Conservation (phyloP, 2,888 invertebrate species). For the Euspilapteryx auroguttella region DNA sequence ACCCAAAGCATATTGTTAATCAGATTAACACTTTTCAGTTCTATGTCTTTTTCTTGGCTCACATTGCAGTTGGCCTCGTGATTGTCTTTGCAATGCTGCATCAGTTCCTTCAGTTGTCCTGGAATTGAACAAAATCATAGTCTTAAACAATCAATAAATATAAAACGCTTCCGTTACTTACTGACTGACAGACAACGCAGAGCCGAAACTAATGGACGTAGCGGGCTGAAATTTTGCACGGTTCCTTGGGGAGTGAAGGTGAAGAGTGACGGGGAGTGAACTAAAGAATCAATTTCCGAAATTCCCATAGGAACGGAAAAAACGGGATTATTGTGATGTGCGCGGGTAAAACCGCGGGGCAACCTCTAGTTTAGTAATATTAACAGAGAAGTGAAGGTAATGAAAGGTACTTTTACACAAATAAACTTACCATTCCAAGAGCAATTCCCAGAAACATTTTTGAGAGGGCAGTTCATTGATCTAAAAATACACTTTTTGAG, state of each 20-base stretch:
- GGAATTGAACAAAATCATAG: slow-evolving; percentile 9
- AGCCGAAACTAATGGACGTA: too few species aligned
- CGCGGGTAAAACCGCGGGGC: too few species aligned
- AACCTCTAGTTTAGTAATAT: background rate
- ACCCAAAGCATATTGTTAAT: slow-evolving; percentile 28
- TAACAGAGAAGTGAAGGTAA: background rate
- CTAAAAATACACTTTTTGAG: slow-evolving; percentile 43
- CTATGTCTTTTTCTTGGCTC: slow-evolving; percentile 24
- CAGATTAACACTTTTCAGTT: slow-evolving; percentile 17
- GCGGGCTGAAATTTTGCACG: too few species aligned
- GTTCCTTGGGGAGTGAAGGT: too few species aligned
- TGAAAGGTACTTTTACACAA: slow-evolving; percentile 1
- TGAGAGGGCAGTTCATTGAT: slow-evolving; percentile 36
- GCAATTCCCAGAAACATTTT: slow-evolving; percentile 35
- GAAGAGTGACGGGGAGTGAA: background rate
- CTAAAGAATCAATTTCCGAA: too few species aligned
- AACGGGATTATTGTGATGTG: too few species aligned
- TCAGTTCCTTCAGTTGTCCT: slow-evolving; percentile 31
- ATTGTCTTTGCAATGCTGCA: slow-evolving; percentile 38
- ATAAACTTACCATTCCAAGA: slow-evolving; percentile 35
- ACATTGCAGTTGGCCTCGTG: slow-evolving; percentile 25
- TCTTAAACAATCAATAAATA: background rate
- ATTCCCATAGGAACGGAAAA: too few species aligned
- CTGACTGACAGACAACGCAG: too few species aligned
- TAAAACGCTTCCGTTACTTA: background rate